These are phyloP conservation scores for Pristionchus mayeri DNA, from an alignment of 2,888 invertebrate genomes.

Conservation along the genomic window DNA sequence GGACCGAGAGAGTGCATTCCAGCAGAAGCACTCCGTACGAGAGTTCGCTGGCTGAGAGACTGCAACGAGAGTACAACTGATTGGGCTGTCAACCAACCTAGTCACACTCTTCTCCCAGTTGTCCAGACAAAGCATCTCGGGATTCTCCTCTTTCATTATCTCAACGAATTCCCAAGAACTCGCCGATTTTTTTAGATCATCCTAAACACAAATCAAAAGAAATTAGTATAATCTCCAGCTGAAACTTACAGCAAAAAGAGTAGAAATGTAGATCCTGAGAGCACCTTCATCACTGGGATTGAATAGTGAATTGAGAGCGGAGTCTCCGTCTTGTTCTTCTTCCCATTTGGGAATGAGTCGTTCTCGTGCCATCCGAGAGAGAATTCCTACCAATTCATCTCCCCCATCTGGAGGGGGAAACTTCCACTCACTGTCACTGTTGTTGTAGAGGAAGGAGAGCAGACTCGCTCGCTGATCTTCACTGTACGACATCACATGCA, in stretches of 20 bases:
- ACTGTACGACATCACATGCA: constrained; percentile 26
- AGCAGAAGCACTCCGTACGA: constrained; percentile 34
- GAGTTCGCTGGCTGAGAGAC: neutral
- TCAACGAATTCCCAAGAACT: constrained; percentile 42
- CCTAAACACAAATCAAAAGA: neutral
- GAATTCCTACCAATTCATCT: neutral
- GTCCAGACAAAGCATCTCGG: neutral
- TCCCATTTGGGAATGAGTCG: constrained; percentile 34
- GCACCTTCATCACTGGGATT: constrained; percentile 18
- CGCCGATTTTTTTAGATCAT: constrained; percentile 22
- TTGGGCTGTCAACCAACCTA: neutral
- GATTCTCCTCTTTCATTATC: constrained; percentile 29
- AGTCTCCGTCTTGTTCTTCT: constrained; percentile 36
- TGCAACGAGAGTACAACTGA: neutral
- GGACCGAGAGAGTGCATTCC: constrained; percentile 1
- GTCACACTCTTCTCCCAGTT: constrained; percentile 6
- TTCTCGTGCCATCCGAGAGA: constrained; percentile 10
- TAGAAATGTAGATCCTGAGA: neutral
- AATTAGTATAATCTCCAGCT: neutral
- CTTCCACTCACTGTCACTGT: constrained; percentile 35
- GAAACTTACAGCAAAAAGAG: neutral
- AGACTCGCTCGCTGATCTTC: constrained; percentile 18
- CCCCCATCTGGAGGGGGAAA: too few relatives aligned
- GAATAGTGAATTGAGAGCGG: constrained; percentile 12
- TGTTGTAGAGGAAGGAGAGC: neutral